These are phyloP conservation scores for Pardosa pseudoannulata DNA, from an alignment of 2,888 invertebrate species.

Conservation along the genomic window DNA sequence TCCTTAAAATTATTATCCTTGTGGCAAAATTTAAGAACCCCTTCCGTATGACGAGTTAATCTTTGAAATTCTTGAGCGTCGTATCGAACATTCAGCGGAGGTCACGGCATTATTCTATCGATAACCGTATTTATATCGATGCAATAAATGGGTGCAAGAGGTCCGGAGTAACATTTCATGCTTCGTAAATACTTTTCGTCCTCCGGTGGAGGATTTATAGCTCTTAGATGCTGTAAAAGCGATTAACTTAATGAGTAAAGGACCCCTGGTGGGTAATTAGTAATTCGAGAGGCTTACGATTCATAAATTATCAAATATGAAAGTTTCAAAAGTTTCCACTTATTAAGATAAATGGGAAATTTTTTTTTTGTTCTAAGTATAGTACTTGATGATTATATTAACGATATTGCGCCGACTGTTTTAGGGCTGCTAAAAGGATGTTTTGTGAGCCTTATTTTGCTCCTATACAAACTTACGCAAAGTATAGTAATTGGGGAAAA, in stretches of 20 bases:
- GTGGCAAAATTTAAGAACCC: too few relatives aligned
- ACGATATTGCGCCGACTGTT: too few relatives aligned
- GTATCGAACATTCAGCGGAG: background rate
- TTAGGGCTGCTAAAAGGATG: too few relatives aligned
- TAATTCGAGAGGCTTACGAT: slow-evolving; percentile 18
- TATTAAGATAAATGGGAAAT: background rate
- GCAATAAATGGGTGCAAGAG: slow-evolving; percentile 29
- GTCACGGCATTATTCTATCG: slow-evolving; percentile 37
- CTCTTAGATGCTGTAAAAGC: slow-evolving; percentile 19
- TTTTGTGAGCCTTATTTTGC: too few relatives aligned
- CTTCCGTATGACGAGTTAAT: background rate
- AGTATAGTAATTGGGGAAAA: too few relatives aligned
- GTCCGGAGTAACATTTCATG: slow-evolving; percentile 20
- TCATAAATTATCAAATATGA: background rate
- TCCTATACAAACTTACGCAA: too few relatives aligned
- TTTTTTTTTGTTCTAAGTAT: too few relatives aligned
- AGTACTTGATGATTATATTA: too few relatives aligned
- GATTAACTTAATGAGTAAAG: slow-evolving; percentile 31
- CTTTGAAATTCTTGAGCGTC: background rate
- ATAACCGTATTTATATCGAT: slow-evolving; percentile 13
- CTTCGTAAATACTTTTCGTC: slow-evolving; percentile 2
- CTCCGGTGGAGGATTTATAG: slow-evolving; percentile 14
- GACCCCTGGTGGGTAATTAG: slow-evolving; percentile 50
- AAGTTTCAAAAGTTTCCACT: background rate
- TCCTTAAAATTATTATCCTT: too few relatives aligned